Conservation (phyloP, 2,888 invertebrate species). For the Epirrhoe tristata region DNA sequence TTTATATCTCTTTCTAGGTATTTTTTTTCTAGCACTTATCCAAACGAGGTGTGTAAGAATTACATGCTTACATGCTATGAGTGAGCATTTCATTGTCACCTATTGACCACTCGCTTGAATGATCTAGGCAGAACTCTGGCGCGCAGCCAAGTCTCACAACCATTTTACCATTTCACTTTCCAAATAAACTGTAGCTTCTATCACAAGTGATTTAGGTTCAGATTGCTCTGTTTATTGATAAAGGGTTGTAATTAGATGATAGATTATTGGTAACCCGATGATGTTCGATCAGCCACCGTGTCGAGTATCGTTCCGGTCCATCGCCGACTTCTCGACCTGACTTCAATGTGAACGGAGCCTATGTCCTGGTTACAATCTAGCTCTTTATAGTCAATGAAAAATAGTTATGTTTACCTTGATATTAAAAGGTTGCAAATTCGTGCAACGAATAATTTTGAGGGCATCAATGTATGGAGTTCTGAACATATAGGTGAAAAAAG, state of each 20-base stretch:
- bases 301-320: slow-evolving; percentile 73
- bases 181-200: slow-evolving; percentile 31
- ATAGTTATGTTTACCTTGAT: not conserved
- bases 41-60: not conserved
- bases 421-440: too few relatives aligned
- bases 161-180: slow-evolving; percentile 23
- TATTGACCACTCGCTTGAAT: slow-evolving; percentile 54
- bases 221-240: slow-evolving; percentile 32
- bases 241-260: slow-evolving; percentile 31
- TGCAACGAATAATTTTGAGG: too few relatives aligned
- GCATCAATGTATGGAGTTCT: too few relatives aligned
- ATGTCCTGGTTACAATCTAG: slow-evolving; percentile 56
- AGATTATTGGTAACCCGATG: slow-evolving; percentile 65
- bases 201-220: slow-evolving; percentile 36
- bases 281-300: slow-evolving; percentile 66
- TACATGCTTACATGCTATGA: slow-evolving; percentile 31
- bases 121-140: slow-evolving; percentile 62
- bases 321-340: slow-evolving; percentile 58
- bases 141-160: slow-evolving; percentile 54
- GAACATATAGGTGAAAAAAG: too few relatives aligned
- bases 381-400: not conserved
- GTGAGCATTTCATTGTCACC: slow-evolving; percentile 50
- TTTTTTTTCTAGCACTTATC: not conserved
- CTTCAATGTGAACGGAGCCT: slow-evolving; percentile 65
- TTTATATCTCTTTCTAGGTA: too few relatives aligned